phyloP scores from a whole-genome alignment of 2,797 vertebrate genomes.

The Crocodylus rhombifer region DNA sequence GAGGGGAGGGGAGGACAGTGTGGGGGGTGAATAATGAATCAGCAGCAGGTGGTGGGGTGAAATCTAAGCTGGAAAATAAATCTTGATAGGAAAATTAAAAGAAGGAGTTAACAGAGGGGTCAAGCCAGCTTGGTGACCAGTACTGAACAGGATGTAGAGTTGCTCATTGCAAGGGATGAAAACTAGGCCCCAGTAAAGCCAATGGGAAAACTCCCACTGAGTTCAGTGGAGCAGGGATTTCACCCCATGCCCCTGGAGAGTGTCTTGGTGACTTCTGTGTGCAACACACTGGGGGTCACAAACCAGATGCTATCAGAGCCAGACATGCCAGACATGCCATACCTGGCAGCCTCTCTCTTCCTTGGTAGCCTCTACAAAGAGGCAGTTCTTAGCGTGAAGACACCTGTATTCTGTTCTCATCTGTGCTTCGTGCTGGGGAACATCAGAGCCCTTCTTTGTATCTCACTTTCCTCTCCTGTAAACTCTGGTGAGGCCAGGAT shows the following conservation, averaged over 20 bases:
- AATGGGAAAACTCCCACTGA: background rate
- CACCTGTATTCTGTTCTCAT: rapidly evolving
- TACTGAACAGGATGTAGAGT: background rate
- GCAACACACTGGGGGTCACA: background rate
- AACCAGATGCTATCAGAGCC: background rate
- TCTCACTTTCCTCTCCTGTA: background rate
- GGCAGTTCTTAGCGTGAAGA: background rate
- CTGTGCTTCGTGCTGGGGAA: background rate
- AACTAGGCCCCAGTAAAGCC: background rate
- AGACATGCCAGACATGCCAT: background rate
- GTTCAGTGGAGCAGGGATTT: background rate
- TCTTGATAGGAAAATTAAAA: conserved; percentile 27
- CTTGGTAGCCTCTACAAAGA: background rate
- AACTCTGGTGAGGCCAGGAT: background rate
- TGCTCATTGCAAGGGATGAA: background rate
- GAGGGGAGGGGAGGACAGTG: background rate
- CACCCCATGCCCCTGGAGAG: background rate
- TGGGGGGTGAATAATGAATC: background rate
- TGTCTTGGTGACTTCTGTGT: background rate
- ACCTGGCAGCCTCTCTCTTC: background rate
- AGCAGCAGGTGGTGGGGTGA: background rate
- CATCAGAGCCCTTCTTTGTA: background rate
- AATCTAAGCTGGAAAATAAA: conserved; percentile 38
- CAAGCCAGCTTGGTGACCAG: background rate
- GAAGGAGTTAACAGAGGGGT: background rate